Evolutionary conservation across 2,113 vertebrate species (phyloP).

Genomic region (Formicarius rufipectus): DNA sequence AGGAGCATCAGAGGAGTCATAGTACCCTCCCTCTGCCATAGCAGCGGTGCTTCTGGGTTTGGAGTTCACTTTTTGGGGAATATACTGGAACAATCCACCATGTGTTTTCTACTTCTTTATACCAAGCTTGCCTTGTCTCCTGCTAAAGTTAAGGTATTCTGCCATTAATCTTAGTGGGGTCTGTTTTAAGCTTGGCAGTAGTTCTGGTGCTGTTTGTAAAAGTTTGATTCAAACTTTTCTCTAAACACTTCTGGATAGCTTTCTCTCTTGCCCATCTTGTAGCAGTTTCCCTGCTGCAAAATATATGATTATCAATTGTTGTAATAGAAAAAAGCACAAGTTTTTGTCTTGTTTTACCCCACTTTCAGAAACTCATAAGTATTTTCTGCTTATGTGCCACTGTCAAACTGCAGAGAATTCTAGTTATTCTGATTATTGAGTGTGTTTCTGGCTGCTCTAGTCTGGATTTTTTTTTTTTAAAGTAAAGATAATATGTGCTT

Average conservation of each 20-base stretch:
- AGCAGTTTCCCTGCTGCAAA: not conserved
- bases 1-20: not conserved
- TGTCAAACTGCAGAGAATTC: slow-evolving; percentile 17
- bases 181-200: not conserved
- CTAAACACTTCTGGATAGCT: not conserved
- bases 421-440: not conserved
- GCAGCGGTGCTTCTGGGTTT: slow-evolving; percentile 4
- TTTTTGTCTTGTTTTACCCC: not conserved
- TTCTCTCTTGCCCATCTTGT: not conserved
- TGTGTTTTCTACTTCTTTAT: slow-evolving; percentile 24
- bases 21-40: not conserved
- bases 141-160: not conserved
- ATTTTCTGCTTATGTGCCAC: slow-evolving; percentile 6
- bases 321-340: slow-evolving; percentile 57
- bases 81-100: not conserved
- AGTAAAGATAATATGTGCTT: slow-evolving; percentile 2
- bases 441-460: slow-evolving; percentile 20
- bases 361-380: slow-evolving; percentile 6
- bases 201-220: slow-evolving; percentile 67
- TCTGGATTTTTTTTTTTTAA: not conserved
- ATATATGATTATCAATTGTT: not conserved
- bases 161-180: not conserved
- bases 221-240: not conserved
- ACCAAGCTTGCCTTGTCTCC: slow-evolving; percentile 14
- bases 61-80: not conserved